Conservation (phyloP, 2,888 invertebrate species). For the Gisinianus flammeolus region DNA sequence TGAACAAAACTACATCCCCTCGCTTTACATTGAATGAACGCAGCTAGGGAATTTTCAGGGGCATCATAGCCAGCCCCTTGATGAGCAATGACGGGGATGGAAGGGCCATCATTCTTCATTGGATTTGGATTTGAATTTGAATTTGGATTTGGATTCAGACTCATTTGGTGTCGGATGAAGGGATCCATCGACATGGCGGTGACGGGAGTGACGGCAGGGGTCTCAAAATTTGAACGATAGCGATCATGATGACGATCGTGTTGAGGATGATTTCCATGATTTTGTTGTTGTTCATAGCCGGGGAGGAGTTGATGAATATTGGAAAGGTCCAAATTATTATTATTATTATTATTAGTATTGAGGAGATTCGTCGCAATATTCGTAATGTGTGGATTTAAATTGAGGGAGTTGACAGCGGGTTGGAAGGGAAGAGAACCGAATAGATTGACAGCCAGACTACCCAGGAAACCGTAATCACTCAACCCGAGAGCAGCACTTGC, state of each 20-base stretch:
- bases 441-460: not conserved
- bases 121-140: too few species aligned
- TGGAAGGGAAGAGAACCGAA: not conserved
- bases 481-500: not conserved
- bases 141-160: too few species aligned
- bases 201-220: too few species aligned
- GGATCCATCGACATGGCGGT: not conserved
- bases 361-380: not conserved
- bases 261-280: not conserved
- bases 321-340: not conserved
- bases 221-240: too few species aligned
- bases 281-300: not conserved
- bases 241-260: too few species aligned
- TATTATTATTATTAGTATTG: not conserved
- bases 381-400: not conserved
- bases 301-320: too few species aligned
- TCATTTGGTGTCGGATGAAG: too few species aligned
- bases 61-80: constrained; percentile 77
- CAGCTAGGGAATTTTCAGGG: constrained; percentile 79
- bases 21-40: constrained; percentile 72
- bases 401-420: too few species aligned
- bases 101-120: not conserved
- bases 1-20: constrained; percentile 77
- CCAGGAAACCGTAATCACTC: not conserved
- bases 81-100: constrained; percentile 70